phyloP scores from a whole-genome alignment of 2,113 vertebrate genomes.

The Rana temporaria region DNA sequence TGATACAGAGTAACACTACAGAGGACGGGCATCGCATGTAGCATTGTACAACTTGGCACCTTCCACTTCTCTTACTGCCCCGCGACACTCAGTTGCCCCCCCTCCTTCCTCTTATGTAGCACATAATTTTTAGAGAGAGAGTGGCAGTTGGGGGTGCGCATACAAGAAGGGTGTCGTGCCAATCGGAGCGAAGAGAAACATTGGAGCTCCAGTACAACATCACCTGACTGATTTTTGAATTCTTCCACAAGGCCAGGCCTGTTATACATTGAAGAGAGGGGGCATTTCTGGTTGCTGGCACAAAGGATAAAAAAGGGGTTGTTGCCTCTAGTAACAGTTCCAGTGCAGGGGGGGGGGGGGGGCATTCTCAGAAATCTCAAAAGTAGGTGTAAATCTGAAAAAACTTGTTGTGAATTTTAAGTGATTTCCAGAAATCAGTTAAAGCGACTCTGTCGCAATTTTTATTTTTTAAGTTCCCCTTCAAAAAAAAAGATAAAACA shows the following conservation, averaged over 20 bases:
- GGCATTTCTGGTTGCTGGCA: not conserved
- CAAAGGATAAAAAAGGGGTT: not conserved
- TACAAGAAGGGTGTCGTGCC: not conserved
- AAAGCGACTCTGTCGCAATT: no score
- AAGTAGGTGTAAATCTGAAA: no score
- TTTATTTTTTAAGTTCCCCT: no score
- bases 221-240: constrained; percentile 6
- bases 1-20: constrained; percentile 91
- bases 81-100: constrained; percentile 69
- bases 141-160: not conserved
- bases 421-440: no score
- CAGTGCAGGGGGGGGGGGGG: no score
- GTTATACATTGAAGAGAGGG: not conserved
- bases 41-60: constrained; percentile 98
- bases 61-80: constrained; percentile 93
- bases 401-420: no score
- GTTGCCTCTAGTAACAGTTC: no score
- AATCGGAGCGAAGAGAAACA: constrained; percentile 37
- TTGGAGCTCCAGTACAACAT: constrained; percentile 7
- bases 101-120: constrained; percentile 90
- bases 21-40: constrained; percentile 92
- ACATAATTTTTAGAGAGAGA: constrained; percentile 75
- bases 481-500: no score
- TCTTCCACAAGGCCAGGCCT: not conserved
- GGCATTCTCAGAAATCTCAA: no score